Base-by-base conservation (phyloP, 2,888 invertebrate species). In the Scotopteryx bipunctaria region DNA sequence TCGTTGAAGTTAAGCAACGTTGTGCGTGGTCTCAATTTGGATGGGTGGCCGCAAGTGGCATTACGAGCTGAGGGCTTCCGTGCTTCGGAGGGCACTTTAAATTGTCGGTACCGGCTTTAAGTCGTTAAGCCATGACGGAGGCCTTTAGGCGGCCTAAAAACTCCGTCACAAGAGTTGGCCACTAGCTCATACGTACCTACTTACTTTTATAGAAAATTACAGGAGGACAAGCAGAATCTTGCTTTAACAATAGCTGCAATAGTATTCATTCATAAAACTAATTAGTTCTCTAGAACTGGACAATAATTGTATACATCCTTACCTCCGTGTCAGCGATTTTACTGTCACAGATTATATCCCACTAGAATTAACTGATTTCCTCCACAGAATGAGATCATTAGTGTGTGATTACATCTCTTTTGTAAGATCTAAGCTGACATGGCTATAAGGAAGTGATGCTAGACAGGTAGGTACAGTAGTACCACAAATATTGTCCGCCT, bases 351-450 rank as follows among this genome's bases (percentile, higher is more conserved):
- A 78, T 82, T 73, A 76, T 36, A 70, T 71, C 70, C 64, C 60
- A 59, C 59, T 41, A 62, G 55, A 65, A 79, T 74, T 74, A 73
- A 66, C 65, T 60, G 52, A 66, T 69, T 74, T 78, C 73, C 72
- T 59, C 57, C 19, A 19, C 61, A 70, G 67, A 72, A 78, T 76
- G 63, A 78, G 66, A 78, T 79, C 70, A 75, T 73, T 77, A 71
- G 74, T 70, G 60, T 54, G 50, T 55, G 61, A 68, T 59, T 61
- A 57, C 53, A 60, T 61, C 55, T 46, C 33, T 48, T 53, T 33
- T 43, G 43, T 50, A 50, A 49, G 35, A 48, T 49, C 36, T 42
- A 29, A 48, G 35, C 27, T 41, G 41, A 35, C 31, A 32, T 40
- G 6, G 31, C 48, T 41, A 42, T 51, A 48, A 56, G 64, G 69